Conservation (phyloP, 2,888 invertebrate genomes). For the Ecliptopera silaceata region DNA sequence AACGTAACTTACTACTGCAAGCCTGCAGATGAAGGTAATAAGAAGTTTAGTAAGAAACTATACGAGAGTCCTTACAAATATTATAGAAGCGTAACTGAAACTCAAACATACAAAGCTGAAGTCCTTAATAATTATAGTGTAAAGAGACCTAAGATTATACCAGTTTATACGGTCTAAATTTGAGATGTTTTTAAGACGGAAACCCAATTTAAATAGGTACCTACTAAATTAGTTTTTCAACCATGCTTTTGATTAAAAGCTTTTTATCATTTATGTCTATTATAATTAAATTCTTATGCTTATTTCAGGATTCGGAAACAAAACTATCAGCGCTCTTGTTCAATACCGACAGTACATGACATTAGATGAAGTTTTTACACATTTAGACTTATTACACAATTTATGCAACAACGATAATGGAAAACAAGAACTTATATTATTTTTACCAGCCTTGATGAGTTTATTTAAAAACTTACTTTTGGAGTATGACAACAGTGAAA, state of each 20-base stretch:
- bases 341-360: constrained; percentile 63
- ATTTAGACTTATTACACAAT: constrained; percentile 60
- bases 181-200: constrained; percentile 27
- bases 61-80: constrained; percentile 35
- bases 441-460: constrained; percentile 51
- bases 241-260: not conserved
- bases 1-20: constrained; percentile 55
- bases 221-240: constrained; percentile 5
- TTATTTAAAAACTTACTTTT: constrained; percentile 59
- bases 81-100: constrained; percentile 25
- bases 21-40: constrained; percentile 59
- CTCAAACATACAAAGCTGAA: constrained; percentile 32
- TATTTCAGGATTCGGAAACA: constrained; percentile 59
- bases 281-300: not conserved
- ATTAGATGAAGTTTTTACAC: constrained; percentile 57
- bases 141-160: constrained; percentile 48
- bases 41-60: constrained; percentile 46
- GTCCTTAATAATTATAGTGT: constrained; percentile 25
- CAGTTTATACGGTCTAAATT: constrained; percentile 47
- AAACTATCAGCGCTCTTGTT: constrained; percentile 53
- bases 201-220: constrained; percentile 39
- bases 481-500: constrained; percentile 67
- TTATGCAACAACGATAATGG: constrained; percentile 50
- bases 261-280: not conserved
- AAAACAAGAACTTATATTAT: constrained; percentile 49